Base-by-base conservation (phyloP, 2,888 invertebrate genomes). In the Tenthredo distinguenda region DNA sequence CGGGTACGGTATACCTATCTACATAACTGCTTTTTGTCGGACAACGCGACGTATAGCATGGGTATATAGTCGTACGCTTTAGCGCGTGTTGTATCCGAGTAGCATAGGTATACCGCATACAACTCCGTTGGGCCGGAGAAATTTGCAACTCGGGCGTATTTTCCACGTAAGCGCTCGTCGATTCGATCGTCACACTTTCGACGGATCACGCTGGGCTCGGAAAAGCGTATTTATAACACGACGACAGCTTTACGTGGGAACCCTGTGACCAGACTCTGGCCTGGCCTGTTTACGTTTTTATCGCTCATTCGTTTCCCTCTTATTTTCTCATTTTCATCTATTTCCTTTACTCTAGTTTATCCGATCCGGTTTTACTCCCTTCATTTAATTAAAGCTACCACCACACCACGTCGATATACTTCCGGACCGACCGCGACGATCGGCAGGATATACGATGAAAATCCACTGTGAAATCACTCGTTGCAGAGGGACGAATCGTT, bases 121-220 rank as follows among this genome's bases (percentile, higher is more conserved):
- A 88, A 86, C 85, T 84, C 85, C 85, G 86, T 71, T 87, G 86
- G 86, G 86, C 87, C 87, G 86, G 84, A 85, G 82, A 87, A 87
- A 88, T 88, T 88, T 88, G 87, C 86, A 87, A 85, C 87, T 88
- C 87, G 85, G 87, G 87, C 87, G 86, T 87, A 88, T 87, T 89
- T 88, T 89, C 89, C 88, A 89, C 89, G 88, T 89, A 89, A 89
- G 87, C 87, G 88, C 77, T 83, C 85, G 83, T 86, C 87, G 87
- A 87, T 89, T 88, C 89, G 87, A 89, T 88, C 88, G 89, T 86
- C 72, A 85, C 85, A 84, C 81, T 81, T 81, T 43, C 81, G 34
- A 34, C 21, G 77, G 77, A 77, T 55, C 34, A 31, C 77, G 31
- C 31, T 7, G 21, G 18, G 34, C 15, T 31, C 3, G 31, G 76